Base-by-base conservation (phyloP, 1,140 invertebrate genomes). In the Drosophila guanche region DNA sequence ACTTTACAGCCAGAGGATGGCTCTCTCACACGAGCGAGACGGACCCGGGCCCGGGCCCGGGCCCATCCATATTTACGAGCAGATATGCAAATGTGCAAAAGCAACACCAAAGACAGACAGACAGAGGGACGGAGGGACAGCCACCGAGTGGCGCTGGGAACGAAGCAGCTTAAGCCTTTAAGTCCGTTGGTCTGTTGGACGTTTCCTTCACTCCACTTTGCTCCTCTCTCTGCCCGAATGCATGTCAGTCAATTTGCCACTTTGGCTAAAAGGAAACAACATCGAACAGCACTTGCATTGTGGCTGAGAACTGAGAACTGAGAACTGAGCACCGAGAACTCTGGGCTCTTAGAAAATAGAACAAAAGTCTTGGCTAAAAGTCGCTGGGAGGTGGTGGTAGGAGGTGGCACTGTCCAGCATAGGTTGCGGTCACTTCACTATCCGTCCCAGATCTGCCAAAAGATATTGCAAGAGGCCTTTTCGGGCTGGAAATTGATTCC, bases 201-300 rank as follows among this genome's bases (percentile, higher is more conserved):
- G 33, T 56, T 29, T 53, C 58, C 46, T 29, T 40, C 12, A 25
- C 23, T 14, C 41, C 16, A n/a, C 42, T 40, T 16, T 43, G 5
- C 10, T 37, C 25, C 12, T 14, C 23, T 10, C 40, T 65, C 54
- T 50, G 63, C 65, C 73, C 63, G 78, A 74, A 79, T 89, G 84
- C 83, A 83, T 83, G 83, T 86, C 83, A 88, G 83, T 88, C 83
- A 88, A 88, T 88, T 88, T 88, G 84, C 78, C 83, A 88, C 83
- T 88, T 88, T 88, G 84, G 83, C 84, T 79, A 79, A 79, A 88
- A 89, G 83, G 83, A 78, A 86, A 76, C 55, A 77, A 86, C 83
- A 84, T 41, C 57, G 61, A 81, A 77, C 59, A 75, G 74, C 77
- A 86, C 83, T 85, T 81, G 81, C 69, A 74, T 79, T 84, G 69